Conservation (phyloP, 1,140 invertebrate species). For the Conopomorpha cramerella region DNA sequence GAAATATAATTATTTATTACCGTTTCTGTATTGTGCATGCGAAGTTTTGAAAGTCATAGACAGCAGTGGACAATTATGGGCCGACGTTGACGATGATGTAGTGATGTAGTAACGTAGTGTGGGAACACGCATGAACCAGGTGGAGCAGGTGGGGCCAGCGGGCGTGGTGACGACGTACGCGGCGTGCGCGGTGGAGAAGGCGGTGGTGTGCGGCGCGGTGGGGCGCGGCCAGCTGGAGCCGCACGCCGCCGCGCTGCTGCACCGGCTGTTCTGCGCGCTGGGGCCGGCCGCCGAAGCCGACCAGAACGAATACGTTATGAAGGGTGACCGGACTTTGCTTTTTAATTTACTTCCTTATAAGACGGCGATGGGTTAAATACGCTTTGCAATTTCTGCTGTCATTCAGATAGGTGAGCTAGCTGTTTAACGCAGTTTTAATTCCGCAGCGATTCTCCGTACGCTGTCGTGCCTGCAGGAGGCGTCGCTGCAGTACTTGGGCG, state of each 20-base stretch:
- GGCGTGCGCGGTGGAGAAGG: conserved; percentile 88
- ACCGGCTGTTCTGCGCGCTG: conserved; percentile 76
- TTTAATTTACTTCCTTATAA: no score
- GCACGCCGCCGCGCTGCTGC: conserved; percentile 69
- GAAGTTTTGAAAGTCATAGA: no score
- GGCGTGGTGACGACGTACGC: conserved; percentile 94
- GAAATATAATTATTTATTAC: no score
- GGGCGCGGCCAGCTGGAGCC: conserved; percentile 63
- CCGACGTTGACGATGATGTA: no score
- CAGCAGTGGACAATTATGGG: no score
- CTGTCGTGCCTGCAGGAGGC: conserved; percentile 81
- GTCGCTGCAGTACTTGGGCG: conserved; percentile 79
- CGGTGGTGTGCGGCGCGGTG: conserved; percentile 72
- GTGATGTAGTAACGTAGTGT: no score
- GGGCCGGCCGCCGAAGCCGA: conserved; percentile 75
- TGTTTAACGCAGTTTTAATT: no score
- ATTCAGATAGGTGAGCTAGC: no score
- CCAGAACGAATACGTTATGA: conserved; percentile 98
- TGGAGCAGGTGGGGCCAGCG: conserved; percentile 74
- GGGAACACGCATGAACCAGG: no score
- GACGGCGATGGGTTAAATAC: no score
- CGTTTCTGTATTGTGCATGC: no score
- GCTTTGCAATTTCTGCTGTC: no score
- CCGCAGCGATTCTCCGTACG: conserved; percentile 86
- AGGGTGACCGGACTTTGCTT: conserved; percentile 63